phyloP scores from a whole-genome alignment of 2,113 vertebrate species.

The Ceyx cyanopectus region DNA sequence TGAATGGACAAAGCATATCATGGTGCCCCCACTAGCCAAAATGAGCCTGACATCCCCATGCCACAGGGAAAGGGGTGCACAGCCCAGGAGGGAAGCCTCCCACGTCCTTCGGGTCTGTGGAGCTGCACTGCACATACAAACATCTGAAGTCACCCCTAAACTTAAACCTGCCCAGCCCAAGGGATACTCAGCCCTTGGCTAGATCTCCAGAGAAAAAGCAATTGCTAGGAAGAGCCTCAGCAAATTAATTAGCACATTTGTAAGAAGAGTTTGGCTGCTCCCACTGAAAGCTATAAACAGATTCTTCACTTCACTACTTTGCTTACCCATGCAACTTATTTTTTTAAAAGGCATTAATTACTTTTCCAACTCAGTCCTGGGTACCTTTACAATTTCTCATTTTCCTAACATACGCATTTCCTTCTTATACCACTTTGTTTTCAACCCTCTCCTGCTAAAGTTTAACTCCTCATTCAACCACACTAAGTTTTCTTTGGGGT shows the following conservation, averaged over 20 bases:
- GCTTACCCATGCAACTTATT: background rate
- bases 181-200: background rate
- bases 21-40: background rate
- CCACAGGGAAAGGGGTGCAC: background rate
- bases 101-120: background rate
- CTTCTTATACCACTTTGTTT: background rate
- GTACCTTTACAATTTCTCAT: background rate
- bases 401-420: background rate
- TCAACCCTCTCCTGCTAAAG: background rate
- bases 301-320: constrained; percentile 10
- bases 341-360: background rate
- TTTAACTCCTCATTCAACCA: background rate
- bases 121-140: background rate
- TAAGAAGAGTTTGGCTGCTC: background rate
- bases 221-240: background rate
- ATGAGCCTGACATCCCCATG: accelerated
- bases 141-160: background rate
- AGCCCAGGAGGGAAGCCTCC: background rate
- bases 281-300: constrained; percentile 25
- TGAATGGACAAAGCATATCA: accelerated
- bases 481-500: background rate
- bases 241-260: constrained; percentile 7
- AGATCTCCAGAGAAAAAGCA: background rate
- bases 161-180: background rate
- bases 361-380: background rate